Base-by-base conservation (phyloP, 1,140 invertebrate species). In the Polyergus mexicanus region DNA sequence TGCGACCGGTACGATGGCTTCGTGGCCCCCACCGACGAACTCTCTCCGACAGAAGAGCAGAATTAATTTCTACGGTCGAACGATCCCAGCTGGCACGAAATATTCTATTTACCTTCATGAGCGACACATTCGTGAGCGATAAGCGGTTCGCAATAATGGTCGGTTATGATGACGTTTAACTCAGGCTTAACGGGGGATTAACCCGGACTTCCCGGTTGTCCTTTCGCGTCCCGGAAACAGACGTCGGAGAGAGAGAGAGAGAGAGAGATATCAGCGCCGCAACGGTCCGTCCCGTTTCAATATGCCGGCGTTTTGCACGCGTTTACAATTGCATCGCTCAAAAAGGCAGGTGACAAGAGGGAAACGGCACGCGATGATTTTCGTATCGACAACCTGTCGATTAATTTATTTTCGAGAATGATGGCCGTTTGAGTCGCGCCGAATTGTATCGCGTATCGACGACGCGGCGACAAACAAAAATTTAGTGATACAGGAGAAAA, bases 31-130 rank as follows among this genome's bases (percentile, higher is more conserved):
- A 11, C 32, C 56, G 10, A 65, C 13, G 60, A 83, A 83, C 84
- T 56, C 47, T 51, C 47, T 13, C 19, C 35, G 28, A 2, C 56
- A 77, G 47, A 62, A 71, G 54, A 65, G 60, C 77, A 41, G 75
- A 85, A 89, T 88, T 88, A 88, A 89, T 88, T 81, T 89, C 87
- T 35, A 71, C 35, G 76, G 41, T 66, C 41, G 85, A 89, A 89
- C 63, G 62, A 89, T 89, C 78, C 88, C 78, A 62, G 87, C 74
- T 83, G 78, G 78, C 88, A 54, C 32, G 56, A 78, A 89, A 89
- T 89, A 89, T 89, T 89, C 85, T 89, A 89, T 89, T 89, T 89
- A 87, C 88, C 85, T 51, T 72, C 72, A 86, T 84, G 85, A 89
- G 78, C 72, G 85, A 86, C 85, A 74, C 85, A n/a, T n/a, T n/a